Conservation (phyloP, 2,797 vertebrate species). For the Melanotaenia parkinsoni region DNA sequence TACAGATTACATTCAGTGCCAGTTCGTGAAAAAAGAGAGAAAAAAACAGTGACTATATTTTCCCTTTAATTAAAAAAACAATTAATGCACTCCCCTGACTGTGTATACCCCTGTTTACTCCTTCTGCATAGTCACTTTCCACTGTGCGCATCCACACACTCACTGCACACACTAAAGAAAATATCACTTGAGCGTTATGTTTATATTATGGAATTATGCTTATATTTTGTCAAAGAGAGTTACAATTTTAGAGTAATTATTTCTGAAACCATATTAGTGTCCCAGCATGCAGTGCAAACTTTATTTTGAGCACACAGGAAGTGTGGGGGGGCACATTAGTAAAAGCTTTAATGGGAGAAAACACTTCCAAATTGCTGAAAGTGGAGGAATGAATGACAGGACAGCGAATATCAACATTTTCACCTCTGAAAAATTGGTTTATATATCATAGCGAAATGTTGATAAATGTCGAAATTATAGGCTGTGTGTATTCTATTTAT, state of each 20-base stretch:
- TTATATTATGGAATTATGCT: no score
- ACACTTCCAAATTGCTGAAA: conserved; percentile 51
- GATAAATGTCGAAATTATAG: conserved; percentile 3
- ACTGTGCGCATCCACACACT: conserved; percentile 6
- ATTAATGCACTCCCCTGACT: conserved; percentile 28
- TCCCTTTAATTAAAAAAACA: conserved; percentile 52
- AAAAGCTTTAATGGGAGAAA: conserved; percentile 8
- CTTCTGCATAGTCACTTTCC: conserved; percentile 20
- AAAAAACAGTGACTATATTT: conserved; percentile 14
- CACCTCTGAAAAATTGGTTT: conserved; percentile 51
- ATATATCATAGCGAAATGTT: not conserved
- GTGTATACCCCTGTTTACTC: conserved; percentile 23
- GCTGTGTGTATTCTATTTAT: not conserved
- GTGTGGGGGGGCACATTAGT: conserved; percentile 16
- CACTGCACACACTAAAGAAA: not conserved
- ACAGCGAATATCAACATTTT: conserved; percentile 49
- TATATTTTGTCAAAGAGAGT: not conserved
- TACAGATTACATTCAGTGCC: not conserved
- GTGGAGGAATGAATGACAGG: conserved; percentile 41
- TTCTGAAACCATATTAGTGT: conserved; percentile 40
- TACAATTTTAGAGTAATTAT: conserved; percentile 26
- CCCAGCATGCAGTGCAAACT: conserved; percentile 35
- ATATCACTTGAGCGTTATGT: no score
- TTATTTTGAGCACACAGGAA: conserved; percentile 27
- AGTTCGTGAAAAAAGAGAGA: not conserved